Base-by-base conservation (phyloP, 2,113 vertebrate genomes). In the Cacatua alba region DNA sequence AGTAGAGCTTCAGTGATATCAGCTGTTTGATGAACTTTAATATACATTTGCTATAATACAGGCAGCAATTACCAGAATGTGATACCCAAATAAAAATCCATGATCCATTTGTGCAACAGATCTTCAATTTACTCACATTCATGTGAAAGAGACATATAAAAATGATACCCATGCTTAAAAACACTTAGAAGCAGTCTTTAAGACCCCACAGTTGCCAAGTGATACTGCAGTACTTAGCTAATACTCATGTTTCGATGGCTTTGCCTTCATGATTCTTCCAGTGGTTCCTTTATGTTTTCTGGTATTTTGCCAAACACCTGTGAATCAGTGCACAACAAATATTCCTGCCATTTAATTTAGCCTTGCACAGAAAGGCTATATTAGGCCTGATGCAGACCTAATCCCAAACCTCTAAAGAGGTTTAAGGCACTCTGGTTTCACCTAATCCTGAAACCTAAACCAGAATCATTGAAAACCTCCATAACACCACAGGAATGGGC, bases 361-460 rank as follows among this genome's bases (percentile, higher is more conserved):
- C 87, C 96, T 97, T 96, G 96, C 96, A 96, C 95, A 97, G 97
- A 98, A 97, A 97, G 98, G 96, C 98, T 97, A 55, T 97, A 97
- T 98, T 94, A 93, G 97, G 92, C 95, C 97, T 95, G 96, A 97
- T 98, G 92, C 97, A 92, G 82, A 92, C 89, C 98, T 99, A 99
- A 99, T 99, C 99, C 99, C 98, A 90, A 96, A 97, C 97, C 98
- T 98, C 98, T 98, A 98, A 99, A 98, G 98, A 98, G 98, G 98
- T 98, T 99, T 99, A 99, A 98, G 98, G 98, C 98, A 98, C 99
- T 99, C 98, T 96, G 97, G 99, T 99, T 99, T 99, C 99, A 99
- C 97, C 98, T 99, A 99, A 99, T 99, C 99, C 99, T 88, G 98
- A 98, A 99, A 99, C 98, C 98, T 98, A 99, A 98, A 97, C 98